phyloP scores from a whole-genome alignment of 2,113 vertebrate genomes.

The Coracopsis vasa region DNA sequence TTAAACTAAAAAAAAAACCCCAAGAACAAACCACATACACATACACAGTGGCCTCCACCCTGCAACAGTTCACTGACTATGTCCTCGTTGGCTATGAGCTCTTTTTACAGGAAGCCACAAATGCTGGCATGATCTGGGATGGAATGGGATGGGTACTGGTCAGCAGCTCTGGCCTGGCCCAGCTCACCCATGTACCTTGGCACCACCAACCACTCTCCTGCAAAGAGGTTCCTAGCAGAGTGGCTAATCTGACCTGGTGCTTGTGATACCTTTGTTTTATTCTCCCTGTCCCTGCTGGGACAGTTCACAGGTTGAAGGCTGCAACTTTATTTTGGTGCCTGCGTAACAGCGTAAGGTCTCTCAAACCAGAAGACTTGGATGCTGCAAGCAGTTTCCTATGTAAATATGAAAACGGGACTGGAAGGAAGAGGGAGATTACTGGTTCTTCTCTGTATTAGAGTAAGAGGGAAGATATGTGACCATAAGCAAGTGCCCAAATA shows the following conservation, averaged over 20 bases:
- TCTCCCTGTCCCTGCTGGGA: background rate
- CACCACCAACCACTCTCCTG: fast-evolving
- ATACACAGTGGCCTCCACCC: background rate
- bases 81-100: background rate
- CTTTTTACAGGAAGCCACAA: background rate
- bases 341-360: background rate
- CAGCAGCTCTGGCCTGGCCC: background rate
- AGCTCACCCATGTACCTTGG: background rate
- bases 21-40: background rate
- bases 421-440: background rate
- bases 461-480: background rate
- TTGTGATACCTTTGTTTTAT: background rate
- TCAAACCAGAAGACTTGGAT: background rate
- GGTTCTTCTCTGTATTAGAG: background rate
- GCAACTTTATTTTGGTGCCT: background rate
- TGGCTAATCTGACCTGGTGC: background rate
- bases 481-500: background rate
- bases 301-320: background rate
- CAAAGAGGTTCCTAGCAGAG: background rate
- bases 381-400: background rate
- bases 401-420: background rate
- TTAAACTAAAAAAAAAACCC: background rate
- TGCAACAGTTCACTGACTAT: background rate
- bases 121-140: background rate
- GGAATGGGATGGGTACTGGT: background rate